These are phyloP conservation scores for Ophiothrix spiculata DNA, from an alignment of 35 echinoderm and acorn worm species.

Conservation along the genomic window DNA sequence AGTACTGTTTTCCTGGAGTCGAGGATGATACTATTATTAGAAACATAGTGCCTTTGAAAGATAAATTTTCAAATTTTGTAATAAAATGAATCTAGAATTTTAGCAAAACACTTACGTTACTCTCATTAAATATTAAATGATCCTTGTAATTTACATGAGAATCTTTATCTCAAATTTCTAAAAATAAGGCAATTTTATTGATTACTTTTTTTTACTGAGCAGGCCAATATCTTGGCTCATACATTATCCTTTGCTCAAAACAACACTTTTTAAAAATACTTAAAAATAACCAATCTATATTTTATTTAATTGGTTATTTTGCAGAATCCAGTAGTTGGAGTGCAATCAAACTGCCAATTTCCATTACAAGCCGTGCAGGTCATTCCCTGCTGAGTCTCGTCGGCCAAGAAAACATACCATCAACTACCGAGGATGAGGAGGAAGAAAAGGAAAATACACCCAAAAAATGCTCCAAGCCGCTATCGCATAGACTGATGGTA, in stretches of 20 bases:
- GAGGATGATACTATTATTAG: too few species aligned
- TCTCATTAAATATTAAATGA: too few species aligned
- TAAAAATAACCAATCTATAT: not conserved
- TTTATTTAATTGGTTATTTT: not conserved
- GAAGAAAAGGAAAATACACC: constrained; percentile 36
- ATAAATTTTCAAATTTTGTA: too few species aligned
- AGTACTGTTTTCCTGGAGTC: too few species aligned
- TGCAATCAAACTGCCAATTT: not conserved
- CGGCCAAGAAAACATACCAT: not conserved
- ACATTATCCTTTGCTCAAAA: not conserved
- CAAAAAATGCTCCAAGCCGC: not conserved
- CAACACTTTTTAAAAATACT: not conserved
- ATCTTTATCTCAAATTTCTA: not conserved
- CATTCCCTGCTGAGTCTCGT: constrained; percentile 36
- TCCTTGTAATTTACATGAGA: not conserved
- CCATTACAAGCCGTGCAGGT: constrained; percentile 41
- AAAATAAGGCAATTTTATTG: not conserved
- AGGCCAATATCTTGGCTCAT: not conserved
- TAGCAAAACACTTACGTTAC: too few species aligned
- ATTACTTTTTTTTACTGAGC: not conserved
- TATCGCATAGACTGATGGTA: constrained; percentile 44
- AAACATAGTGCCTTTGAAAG: too few species aligned
- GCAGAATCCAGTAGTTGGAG: constrained; percentile 35
- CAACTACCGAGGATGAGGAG: not conserved
- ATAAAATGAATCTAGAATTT: too few species aligned